A percentile compares a stretch with the other conserved stretches of the same genome.
These are phyloP conservation scores for Synergus umbraculus DNA, from an alignment of 2,888 invertebrate species.

Conservation along the genomic window DNA sequence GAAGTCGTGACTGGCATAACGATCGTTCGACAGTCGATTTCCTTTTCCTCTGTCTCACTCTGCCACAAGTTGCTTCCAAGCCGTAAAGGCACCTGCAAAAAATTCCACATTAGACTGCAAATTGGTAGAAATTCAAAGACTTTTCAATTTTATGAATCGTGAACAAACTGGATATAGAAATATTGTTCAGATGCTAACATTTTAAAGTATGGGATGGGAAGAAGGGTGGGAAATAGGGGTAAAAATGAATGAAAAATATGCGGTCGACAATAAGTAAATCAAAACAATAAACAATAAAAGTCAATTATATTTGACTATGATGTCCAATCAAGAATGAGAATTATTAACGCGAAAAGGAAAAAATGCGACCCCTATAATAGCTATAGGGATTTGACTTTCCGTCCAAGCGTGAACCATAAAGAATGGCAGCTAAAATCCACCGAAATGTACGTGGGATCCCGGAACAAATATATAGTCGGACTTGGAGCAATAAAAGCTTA, in stretches of 20 bases:
- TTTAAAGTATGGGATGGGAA: too few relatives aligned
- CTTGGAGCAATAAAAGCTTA: conserved; percentile 68
- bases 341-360: background rate
- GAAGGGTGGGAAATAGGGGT: too few relatives aligned
- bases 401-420: background rate
- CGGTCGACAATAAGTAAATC: too few relatives aligned
- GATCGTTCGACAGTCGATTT: conserved; percentile 70
- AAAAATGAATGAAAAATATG: too few relatives aligned
- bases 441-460: background rate
- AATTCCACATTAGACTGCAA: background rate
- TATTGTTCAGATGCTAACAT: too few relatives aligned
- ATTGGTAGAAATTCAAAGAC: background rate
- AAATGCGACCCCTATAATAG: background rate
- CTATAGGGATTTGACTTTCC: background rate
- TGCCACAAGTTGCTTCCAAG: conserved; percentile 29
- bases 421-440: background rate
- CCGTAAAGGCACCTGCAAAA: background rate
- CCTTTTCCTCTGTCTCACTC: conserved; percentile 60
- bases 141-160: background rate
- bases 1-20: conserved; percentile 72
- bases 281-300: background rate
- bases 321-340: background rate
- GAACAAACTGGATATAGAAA: too few relatives aligned
- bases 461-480: conserved; percentile 39
- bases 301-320: background rate